Conservation (phyloP, 2,797 vertebrate species). For the Gambusia yucatana region DNA sequence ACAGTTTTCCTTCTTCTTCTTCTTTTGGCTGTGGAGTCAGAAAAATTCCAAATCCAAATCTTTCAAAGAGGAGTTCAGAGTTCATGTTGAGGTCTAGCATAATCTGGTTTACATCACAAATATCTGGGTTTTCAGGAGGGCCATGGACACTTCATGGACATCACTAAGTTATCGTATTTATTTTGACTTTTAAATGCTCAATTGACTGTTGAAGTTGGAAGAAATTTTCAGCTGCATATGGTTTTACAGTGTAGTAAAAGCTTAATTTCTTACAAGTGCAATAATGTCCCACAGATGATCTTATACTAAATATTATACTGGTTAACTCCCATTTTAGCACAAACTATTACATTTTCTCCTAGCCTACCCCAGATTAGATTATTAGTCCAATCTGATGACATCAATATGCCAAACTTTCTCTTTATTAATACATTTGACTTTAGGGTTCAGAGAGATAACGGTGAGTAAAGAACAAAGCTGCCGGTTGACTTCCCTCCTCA, state of each 20-base stretch:
- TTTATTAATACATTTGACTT: not conserved
- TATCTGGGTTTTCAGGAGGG: not conserved
- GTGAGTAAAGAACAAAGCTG: constrained; percentile 2
- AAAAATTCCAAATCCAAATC: not conserved
- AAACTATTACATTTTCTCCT: not conserved
- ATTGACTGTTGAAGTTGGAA: not conserved
- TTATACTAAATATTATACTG: not conserved
- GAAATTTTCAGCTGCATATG: not conserved
- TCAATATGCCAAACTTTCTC: not conserved
- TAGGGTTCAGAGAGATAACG: not conserved
- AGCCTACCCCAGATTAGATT: not conserved
- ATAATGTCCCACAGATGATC: not conserved
- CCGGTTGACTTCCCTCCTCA: not conserved
- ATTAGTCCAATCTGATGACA: not conserved
- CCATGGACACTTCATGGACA: not conserved
- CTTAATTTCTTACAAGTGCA: not conserved
- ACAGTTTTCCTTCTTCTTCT: not conserved
- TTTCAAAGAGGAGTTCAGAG: not conserved
- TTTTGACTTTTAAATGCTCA: not conserved
- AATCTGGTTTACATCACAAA: not conserved
- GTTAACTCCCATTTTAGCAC: not conserved
- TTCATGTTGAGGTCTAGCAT: not conserved
- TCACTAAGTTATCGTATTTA: not conserved
- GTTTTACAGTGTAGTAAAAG: not conserved
- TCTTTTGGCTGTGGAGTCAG: not conserved